Conservation (phyloP, 2,888 invertebrate species). For the Pachymerium ferrugineum region DNA sequence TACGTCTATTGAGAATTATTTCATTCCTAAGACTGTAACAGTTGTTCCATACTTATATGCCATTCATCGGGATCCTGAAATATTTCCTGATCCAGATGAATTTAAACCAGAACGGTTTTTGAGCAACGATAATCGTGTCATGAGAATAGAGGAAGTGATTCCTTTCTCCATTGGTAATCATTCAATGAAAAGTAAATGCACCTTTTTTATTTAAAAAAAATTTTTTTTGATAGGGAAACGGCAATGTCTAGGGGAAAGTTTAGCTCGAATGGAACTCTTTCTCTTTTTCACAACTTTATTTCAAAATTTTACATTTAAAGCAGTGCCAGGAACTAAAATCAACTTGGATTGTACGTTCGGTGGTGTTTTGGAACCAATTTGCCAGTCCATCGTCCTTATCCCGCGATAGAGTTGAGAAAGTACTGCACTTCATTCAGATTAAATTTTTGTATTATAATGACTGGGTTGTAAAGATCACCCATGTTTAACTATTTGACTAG, state of each 20-base stretch:
- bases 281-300: background rate
- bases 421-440: too few relatives aligned
- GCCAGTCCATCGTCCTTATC: background rate
- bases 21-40: constrained; percentile 16
- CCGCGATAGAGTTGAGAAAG: too few relatives aligned
- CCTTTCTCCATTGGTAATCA: background rate
- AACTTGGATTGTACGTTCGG: background rate
- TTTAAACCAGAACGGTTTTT: constrained; percentile 3
- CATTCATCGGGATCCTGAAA: background rate
- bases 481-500: too few relatives aligned
- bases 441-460: too few relatives aligned
- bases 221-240: background rate
- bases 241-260: background rate
- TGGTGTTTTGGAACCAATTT: background rate
- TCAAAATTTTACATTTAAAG: background rate
- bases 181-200: background rate
- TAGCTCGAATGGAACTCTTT: background rate
- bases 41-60: constrained; percentile 20
- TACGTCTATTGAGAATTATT: background rate
- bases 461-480: too few relatives aligned
- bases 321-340: background rate
- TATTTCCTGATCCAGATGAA: background rate
- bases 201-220: background rate
- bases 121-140: background rate
- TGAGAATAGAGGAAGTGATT: background rate